phyloP scores from a whole-genome alignment of 2,113 vertebrate species.

The Rhynchopsitta pachyrhyncha region DNA sequence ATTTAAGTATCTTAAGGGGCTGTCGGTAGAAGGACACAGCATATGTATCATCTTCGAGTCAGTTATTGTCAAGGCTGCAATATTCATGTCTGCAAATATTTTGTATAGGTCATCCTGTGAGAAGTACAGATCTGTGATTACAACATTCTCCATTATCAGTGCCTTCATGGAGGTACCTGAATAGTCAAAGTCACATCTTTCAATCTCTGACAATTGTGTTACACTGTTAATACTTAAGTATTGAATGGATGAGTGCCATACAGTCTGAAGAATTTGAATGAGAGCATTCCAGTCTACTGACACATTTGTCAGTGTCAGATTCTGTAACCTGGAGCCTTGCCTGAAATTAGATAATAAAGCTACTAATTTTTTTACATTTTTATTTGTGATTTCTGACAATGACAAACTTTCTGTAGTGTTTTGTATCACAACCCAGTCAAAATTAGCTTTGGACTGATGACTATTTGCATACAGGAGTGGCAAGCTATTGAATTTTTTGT shows the following conservation, averaged over 20 bases:
- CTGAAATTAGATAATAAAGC: conserved; percentile 8
- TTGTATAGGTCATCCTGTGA: conserved; percentile 74
- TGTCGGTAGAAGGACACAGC: conserved; percentile 80
- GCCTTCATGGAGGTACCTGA: conserved; percentile 69
- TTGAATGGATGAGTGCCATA: conserved; percentile 68
- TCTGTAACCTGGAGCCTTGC: conserved; percentile 6
- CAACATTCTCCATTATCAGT: conserved; percentile 25
- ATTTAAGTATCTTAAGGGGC: conserved; percentile 74
- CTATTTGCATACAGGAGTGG: conserved; percentile 13
- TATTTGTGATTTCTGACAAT: conserved; percentile 68
- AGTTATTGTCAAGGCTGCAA: conserved; percentile 69
- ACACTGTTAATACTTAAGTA: conserved; percentile 29
- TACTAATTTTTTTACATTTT: background rate
- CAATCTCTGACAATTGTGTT: fast-evolving
- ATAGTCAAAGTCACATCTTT: background rate
- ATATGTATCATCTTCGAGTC: conserved; percentile 80
- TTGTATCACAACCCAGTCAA: conserved; percentile 18
- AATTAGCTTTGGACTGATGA: conserved; percentile 27
- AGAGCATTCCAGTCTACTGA: conserved; percentile 71
- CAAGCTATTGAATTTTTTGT: conserved; percentile 65
- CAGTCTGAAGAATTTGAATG: conserved; percentile 31
- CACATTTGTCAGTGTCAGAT: conserved; percentile 75
- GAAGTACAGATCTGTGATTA: conserved; percentile 62
- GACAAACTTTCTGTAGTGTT: conserved; percentile 67
- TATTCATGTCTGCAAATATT: conserved; percentile 81